These are phyloP conservation scores for Panagrolaimus sp. DNA, from an alignment of 1,140 invertebrate genomes.

Conservation along the genomic window DNA sequence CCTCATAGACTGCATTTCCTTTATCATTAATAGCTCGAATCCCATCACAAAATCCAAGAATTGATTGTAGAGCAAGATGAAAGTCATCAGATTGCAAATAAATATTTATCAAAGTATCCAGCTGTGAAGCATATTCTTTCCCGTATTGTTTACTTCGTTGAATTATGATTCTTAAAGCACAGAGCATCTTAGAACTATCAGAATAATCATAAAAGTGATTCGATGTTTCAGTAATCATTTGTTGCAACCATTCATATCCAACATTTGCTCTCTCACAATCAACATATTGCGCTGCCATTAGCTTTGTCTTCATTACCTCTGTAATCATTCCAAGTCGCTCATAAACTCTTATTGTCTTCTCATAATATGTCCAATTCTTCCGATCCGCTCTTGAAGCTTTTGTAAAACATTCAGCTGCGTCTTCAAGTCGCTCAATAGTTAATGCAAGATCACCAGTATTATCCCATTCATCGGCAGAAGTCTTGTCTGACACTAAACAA, in stretches of 20 bases:
- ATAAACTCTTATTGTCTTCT: slow-evolving; percentile 50
- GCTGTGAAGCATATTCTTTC: too few species aligned
- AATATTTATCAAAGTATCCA: too few species aligned
- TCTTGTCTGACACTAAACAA: slow-evolving; percentile 40
- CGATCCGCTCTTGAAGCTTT: slow-evolving; percentile 44
- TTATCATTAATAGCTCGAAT: slow-evolving; percentile 31
- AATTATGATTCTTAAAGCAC: too few species aligned
- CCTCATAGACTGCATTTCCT: slow-evolving; percentile 22
- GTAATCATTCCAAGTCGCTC: slow-evolving; percentile 39
- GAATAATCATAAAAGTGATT: too few species aligned
- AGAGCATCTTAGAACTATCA: too few species aligned
- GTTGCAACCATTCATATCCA: slow-evolving; percentile 46
- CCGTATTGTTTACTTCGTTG: too few species aligned
- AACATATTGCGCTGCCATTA: slow-evolving; percentile 48
- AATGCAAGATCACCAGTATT: slow-evolving; percentile 46
- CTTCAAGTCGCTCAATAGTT: slow-evolving; percentile 41
- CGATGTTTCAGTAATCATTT: slow-evolving; percentile 32
- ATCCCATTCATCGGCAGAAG: slow-evolving; percentile 49
- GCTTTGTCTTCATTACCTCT: slow-evolving; percentile 51
- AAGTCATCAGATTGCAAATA: slow-evolving; percentile 44
- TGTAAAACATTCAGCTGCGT: slow-evolving; percentile 40
- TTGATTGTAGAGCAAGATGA: slow-evolving; percentile 49
- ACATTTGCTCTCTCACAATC: slow-evolving; percentile 40
- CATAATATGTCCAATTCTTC: slow-evolving; percentile 53
- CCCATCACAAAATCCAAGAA: slow-evolving; percentile 33